These are phyloP conservation scores for Merops nubicus DNA, from an alignment of 2,113 vertebrate genomes.

Conservation along the genomic window DNA sequence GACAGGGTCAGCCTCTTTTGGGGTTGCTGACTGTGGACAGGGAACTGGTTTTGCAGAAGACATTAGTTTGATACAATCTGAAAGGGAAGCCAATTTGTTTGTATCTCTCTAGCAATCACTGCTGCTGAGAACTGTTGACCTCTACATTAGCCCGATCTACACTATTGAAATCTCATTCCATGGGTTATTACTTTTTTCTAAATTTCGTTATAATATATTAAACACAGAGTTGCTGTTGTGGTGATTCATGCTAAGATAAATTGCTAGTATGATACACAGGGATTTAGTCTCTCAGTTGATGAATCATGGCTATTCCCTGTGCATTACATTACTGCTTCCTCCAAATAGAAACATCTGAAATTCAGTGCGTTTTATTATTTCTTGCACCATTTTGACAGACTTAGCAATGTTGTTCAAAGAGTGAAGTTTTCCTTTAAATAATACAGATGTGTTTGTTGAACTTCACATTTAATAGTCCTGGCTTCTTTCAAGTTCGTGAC, in stretches of 20 bases:
- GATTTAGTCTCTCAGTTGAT: not conserved
- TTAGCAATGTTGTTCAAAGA: not conserved
- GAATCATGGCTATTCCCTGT: not conserved
- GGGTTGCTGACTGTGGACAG: not conserved
- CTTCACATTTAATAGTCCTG: not conserved
- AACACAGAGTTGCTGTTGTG: not conserved
- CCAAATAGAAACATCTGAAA: not conserved
- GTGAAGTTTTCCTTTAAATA: not conserved
- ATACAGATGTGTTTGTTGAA: constrained; percentile 24
- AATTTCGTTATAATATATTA: not conserved
- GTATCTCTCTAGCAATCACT: not conserved
- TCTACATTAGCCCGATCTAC: not conserved
- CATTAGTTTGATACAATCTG: fast-evolving
- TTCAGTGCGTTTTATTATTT: not conserved
- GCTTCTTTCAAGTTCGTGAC: not conserved
- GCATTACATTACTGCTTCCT: not conserved
- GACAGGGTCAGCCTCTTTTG: fast-evolving
- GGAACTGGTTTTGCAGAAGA: not conserved
- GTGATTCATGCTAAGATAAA: constrained; percentile 4
- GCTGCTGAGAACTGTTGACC: not conserved
- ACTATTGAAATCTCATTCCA: not conserved
- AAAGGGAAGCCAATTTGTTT: not conserved
- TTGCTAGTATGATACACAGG: not conserved
- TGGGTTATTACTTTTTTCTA: not conserved
- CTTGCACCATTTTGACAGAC: not conserved